Evolutionary conservation across 2,797 vertebrate species (phyloP), one percentile per base, ranked within the genome.

Genomic region (Geotrypetes seraphini): DNA sequence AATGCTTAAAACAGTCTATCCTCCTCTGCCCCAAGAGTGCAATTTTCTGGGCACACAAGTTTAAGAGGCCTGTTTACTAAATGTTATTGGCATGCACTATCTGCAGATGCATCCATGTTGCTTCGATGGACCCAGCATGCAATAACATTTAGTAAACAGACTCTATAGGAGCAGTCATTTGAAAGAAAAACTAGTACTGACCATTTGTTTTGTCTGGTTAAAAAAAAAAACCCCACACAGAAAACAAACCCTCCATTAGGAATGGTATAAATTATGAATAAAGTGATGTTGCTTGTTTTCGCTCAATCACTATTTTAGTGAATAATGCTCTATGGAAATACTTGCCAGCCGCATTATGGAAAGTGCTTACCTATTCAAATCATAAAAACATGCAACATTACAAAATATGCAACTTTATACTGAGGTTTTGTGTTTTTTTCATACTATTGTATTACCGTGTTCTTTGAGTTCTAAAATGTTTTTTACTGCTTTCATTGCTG

Each of bases 1-100:
- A 78, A 76, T 72, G 63, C 60, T 60, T 66, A 63, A 13, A 30
- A 41, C 66, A 64, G 46, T n/a, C n/a, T n/a, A n/a, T n/a, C n/a
- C n/a, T n/a, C n/a, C n/a, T n/a, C n/a, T n/a, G n/a, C n/a, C n/a
- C n/a, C n/a, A 66, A 73, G 41, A 57, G 56, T 61, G 70, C 48
- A 75, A 65, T 60, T 67, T 57, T 61, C 69, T 50, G 37, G 68
- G 36, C 31, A 63, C 43, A 53, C 51, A 58, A 66, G 53, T 28
- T 39, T 45, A 47, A 31, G n/a, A n/a, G n/a, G n/a, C n/a, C n/a
- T n/a, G n/a, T n/a, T n/a, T n/a, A n/a, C n/a, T n/a, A n/a, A n/a
- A n/a, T n/a, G n/a, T n/a, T n/a, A n/a, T n/a, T n/a, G n/a, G n/a
- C n/a, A n/a, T n/a, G n/a, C n/a, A n/a, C n/a, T n/a, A n/a, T n/a